Evolutionary conservation across 2,113 vertebrate genomes (phyloP).

Genomic region (Panthera tigris): DNA sequence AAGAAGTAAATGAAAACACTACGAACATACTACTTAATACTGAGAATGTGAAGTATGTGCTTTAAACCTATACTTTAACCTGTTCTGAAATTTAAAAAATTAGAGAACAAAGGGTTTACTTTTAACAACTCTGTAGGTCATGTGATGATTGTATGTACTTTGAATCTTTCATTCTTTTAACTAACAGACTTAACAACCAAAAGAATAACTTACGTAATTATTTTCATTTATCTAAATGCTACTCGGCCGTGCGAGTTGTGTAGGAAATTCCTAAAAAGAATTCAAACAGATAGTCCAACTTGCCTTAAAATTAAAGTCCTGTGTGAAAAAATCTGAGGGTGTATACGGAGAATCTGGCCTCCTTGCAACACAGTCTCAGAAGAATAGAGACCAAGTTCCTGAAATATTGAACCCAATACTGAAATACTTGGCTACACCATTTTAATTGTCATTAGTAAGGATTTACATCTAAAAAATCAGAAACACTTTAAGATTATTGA

Average conservation of each 20-base stretch:
- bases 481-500: slow-evolving; percentile 62
- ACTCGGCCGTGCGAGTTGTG: background rate
- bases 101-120: background rate
- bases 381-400: background rate
- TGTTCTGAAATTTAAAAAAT: slow-evolving; percentile 7
- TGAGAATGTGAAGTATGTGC: background rate
- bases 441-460: slow-evolving; percentile 33
- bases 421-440: background rate
- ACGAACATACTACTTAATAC: background rate
- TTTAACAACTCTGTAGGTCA: background rate
- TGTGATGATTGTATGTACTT: background rate
- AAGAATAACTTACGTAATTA: background rate
- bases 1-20: slow-evolving; percentile 7
- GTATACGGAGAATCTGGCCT: background rate
- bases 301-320: slow-evolving; percentile 12
- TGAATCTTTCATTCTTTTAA: slow-evolving; percentile 1
- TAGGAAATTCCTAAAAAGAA: slow-evolving; percentile 64
- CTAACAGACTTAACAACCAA: background rate
- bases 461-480: slow-evolving; percentile 56
- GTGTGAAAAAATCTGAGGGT: background rate
- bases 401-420: background rate
- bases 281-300: slow-evolving; percentile 43
- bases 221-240: slow-evolving; percentile 23
- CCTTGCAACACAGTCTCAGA: background rate
- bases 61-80: background rate